Evolutionary conservation across 2,888 invertebrate genomes (phyloP), one percentile per base, ranked within the genome.

Genomic region (Andrena flavipes): DNA sequence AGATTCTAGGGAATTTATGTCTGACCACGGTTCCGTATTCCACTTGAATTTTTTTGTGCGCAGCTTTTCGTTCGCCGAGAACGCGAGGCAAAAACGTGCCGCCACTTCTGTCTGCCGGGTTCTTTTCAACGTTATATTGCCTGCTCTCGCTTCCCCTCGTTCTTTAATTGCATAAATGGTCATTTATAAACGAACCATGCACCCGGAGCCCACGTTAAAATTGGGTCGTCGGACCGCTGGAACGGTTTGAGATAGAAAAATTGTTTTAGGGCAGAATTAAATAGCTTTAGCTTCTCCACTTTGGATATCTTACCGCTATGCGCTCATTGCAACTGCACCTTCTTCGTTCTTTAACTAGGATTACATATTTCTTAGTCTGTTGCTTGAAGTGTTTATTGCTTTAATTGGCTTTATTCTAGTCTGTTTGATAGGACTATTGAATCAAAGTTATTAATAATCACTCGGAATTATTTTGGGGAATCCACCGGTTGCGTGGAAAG

Each of bases 1-100:
- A 71, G 42, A 29, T 56, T 67, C 23, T 29, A 8, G n/a, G 6
- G 35, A 62, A 76, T 76, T 76, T 54, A 62, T 54, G 76, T 76
- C 59, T 62, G 70, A 76, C 70, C 70, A 42, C 70, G 60, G 23
- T 51, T 30, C n/a, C 30, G 29, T 33, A 59, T 60, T 69, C 74
- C 69, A 59, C 70, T 74, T 59, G 59, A 48, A 33, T 59, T 74
- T 68, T 33, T 69, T 60, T 69, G 16, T 42, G 23, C 33, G 48
- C 33, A 69, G 48, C 68, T 60, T 69, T 69, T 60, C 69, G 49
- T 49, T 30, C 35, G 20, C 33, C 3, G 56, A 29, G 42, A 10
- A 30, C 23, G 23, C 0, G 10, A 26, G 23, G 56, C 56, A 56
- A 56, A 56, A 56, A 56, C 56, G 56, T 56, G 56, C 56, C 56